These are phyloP conservation scores for Ceyx margarethae DNA, from an alignment of 2,113 vertebrate species.

Conservation along the genomic window DNA sequence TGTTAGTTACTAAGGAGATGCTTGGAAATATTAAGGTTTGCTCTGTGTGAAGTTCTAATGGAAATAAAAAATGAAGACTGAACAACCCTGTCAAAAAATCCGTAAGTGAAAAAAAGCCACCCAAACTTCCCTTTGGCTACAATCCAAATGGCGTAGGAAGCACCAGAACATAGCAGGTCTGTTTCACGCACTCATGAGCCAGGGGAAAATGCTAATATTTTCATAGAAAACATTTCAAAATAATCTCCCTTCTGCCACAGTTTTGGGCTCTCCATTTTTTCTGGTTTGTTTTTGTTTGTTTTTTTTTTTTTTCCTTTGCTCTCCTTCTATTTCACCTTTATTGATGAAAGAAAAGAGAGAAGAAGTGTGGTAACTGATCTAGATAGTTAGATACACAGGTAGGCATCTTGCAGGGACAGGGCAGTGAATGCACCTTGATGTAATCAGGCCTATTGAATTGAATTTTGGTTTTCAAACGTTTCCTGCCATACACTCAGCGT, in stretches of 20 bases:
- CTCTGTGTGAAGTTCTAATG: background rate
- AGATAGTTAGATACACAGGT: background rate
- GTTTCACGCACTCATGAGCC: background rate
- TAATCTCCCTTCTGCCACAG: background rate
- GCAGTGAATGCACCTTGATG: background rate
- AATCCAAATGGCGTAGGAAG: background rate
- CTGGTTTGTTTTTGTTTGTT: background rate
- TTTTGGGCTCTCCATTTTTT: background rate
- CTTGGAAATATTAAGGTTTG: background rate
- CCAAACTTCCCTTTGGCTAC: background rate
- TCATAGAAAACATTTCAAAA: conserved; percentile 29
- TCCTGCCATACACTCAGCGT: background rate
- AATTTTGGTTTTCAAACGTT: background rate
- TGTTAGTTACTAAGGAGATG: conserved; percentile 13
- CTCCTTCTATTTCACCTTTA: background rate
- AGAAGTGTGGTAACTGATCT: background rate
- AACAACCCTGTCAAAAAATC: background rate
- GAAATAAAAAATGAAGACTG: background rate
- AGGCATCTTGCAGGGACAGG: background rate
- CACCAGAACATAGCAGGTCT: conserved; percentile 7
- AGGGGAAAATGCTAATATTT: conserved; percentile 25
- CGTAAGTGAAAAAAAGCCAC: background rate
- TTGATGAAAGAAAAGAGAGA: background rate
- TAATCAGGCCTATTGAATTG: background rate
- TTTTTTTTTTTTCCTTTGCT: background rate